Evolutionary conservation across 2,888 invertebrate species (phyloP), one percentile per base, ranked within the genome.

Genomic region (Parapristionchus giblindavisi): DNA sequence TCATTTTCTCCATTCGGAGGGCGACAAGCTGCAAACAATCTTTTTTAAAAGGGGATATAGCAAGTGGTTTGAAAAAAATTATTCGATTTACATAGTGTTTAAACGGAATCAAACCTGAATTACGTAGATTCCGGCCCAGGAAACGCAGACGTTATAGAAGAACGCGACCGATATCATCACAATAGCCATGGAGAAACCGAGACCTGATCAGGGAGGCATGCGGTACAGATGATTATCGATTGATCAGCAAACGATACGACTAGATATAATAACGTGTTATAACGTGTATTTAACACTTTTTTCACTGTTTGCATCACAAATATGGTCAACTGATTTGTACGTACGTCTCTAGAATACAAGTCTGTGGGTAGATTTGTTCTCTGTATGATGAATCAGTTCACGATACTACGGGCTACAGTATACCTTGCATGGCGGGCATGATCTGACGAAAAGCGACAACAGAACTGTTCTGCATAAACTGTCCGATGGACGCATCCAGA

Each of bases 151-250:
- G 71, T 81, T 84, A 81, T 83, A 85, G 75, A 83, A 86, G 66
- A 86, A 76, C 34, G 79, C 78, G 27, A 85, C 78, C n/a, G 68
- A 91, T 90, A 95, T 94, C 81, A 95, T 95, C 89, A 96, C 93
- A 88, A 95, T 92, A 80, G 96, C 95, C 89, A 94, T 95, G 76
- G 95, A 94, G 84, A 96, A 91, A 77, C 96, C 96, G 83, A 94
- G 94, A 86, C 96, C 85, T 81, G 24, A 21, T n/a, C n/a, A n/a
- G n/a, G n/a, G n/a, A n/a, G n/a, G n/a, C n/a, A n/a, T n/a, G n/a
- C n/a, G n/a, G n/a, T n/a, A n/a, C n/a, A n/a, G n/a, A n/a, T n/a
- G n/a, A n/a, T n/a, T n/a, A n/a, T n/a, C n/a, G n/a, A n/a, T n/a
- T n/a, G n/a, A n/a, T n/a, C n/a, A n/a, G n/a, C n/a, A n/a, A n/a